Percentiles rank a stretch among this genome's conserved stretches.
Evolutionary conservation across 2,888 invertebrate genomes (phyloP).

Genomic region (Dryadula phaetusa): DNA sequence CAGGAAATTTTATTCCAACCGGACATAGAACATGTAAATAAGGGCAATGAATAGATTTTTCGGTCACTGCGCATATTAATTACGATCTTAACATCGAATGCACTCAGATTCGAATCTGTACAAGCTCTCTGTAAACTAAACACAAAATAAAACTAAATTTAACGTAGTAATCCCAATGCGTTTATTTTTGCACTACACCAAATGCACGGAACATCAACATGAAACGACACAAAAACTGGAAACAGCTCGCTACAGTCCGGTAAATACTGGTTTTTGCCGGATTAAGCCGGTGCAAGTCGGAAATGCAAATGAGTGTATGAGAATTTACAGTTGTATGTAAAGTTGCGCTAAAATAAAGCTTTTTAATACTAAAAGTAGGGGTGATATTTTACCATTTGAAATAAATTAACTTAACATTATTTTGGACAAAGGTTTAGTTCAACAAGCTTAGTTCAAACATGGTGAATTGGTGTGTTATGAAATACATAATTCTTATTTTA

Average conservation of each 20-base stretch:
- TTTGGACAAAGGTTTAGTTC: conserved; percentile 1
- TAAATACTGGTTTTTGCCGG: conserved; percentile 73
- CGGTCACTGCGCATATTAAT: conserved; percentile 4
- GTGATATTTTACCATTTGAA: conserved; percentile 35
- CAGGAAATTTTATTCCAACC: background rate
- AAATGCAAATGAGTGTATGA: conserved; percentile 69
- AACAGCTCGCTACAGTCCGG: conserved; percentile 59
- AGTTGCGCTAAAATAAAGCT: conserved; percentile 40
- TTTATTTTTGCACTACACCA: conserved; percentile 45
- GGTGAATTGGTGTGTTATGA: too few relatives aligned
- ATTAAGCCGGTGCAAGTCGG: conserved; percentile 61
- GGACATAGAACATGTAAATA: background rate
- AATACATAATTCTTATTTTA: too few relatives aligned
- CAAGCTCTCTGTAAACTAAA: conserved; percentile 23
- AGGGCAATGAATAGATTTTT: background rate
- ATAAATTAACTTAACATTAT: conserved; percentile 15
- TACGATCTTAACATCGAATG: conserved; percentile 7
- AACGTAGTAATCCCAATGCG: conserved; percentile 42
- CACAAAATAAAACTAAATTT: conserved; percentile 37
- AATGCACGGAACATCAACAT: conserved; percentile 50
- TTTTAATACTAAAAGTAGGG: conserved; percentile 39
- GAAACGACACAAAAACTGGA: conserved; percentile 52
- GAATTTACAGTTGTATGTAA: conserved; percentile 64
- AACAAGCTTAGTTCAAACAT: background rate
- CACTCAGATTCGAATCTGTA: background rate